These are phyloP conservation scores for Zosterops pallidus DNA, from an alignment of 2,113 vertebrate species.

Conservation along the genomic window DNA sequence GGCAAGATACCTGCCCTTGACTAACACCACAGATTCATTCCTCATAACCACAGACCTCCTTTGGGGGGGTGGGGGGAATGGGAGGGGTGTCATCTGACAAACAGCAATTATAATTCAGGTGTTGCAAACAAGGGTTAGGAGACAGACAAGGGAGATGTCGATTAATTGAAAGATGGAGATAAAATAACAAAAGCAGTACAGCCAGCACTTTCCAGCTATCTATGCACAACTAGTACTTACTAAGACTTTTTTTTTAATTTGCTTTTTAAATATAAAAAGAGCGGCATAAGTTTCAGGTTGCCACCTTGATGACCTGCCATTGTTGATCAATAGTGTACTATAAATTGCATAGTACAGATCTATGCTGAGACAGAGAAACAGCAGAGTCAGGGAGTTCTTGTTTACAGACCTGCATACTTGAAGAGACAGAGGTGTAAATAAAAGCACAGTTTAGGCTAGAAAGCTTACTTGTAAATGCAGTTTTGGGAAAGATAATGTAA, in stretches of 20 bases:
- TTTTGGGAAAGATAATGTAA: not conserved
- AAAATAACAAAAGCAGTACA: not conserved
- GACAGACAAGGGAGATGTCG: not conserved
- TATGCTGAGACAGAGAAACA: not conserved
- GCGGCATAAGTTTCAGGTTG: not conserved
- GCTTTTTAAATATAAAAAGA: not conserved
- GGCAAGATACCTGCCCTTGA: not conserved
- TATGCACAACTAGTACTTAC: not conserved
- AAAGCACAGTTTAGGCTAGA: not conserved
- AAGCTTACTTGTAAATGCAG: not conserved
- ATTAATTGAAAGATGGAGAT: not conserved
- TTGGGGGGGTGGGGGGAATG: accelerated
- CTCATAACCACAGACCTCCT: not conserved
- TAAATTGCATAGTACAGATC: not conserved
- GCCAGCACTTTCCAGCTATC: not conserved
- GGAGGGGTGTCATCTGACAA: not conserved
- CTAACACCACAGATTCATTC: not conserved
- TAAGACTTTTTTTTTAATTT: not conserved
- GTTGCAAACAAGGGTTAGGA: not conserved
- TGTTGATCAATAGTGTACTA: not conserved
- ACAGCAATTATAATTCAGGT: not conserved
- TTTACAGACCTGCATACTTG: not conserved
- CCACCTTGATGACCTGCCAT: not conserved
- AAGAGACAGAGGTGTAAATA: not conserved
- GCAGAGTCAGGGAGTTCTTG: not conserved